These are phyloP conservation scores for Hololepta plana DNA, from an alignment of 2,888 invertebrate species.

Conservation along the genomic window DNA sequence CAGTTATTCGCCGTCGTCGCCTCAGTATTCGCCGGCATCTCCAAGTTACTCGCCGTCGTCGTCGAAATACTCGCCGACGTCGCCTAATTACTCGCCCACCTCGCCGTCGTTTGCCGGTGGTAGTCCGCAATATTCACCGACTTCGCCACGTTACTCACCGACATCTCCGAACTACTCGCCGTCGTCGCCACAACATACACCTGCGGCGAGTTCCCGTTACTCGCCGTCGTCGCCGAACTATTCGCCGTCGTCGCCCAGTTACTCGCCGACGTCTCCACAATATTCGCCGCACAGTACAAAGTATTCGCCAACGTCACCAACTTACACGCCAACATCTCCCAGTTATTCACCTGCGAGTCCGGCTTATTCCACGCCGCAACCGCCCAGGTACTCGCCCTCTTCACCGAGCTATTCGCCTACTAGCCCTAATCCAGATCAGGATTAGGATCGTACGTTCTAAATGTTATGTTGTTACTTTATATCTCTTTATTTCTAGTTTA, in stretches of 20 bases:
- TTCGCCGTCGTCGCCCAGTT: slow-evolving; percentile 56
- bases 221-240: slow-evolving; percentile 49
- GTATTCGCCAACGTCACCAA: slow-evolving; percentile 66
- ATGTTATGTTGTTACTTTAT: background rate
- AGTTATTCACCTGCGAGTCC: slow-evolving; percentile 64
- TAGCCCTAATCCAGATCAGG: slow-evolving; percentile 36
- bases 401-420: slow-evolving; percentile 56
- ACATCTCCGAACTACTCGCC: slow-evolving; percentile 67
- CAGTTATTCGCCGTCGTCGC: slow-evolving; percentile 35
- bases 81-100: slow-evolving; percentile 68
- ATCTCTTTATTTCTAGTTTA: background rate
- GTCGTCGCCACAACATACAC: slow-evolving; percentile 52
- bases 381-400: slow-evolving; percentile 60
- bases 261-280: slow-evolving; percentile 59
- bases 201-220: slow-evolving; percentile 55
- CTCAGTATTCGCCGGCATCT: slow-evolving; percentile 38
- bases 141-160: slow-evolving; percentile 73
- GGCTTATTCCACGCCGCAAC: slow-evolving; percentile 59
- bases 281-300: slow-evolving; percentile 66
- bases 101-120: slow-evolving; percentile 62
- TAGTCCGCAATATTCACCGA: slow-evolving; percentile 72
- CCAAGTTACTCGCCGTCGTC: slow-evolving; percentile 45
- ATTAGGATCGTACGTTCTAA: slow-evolving; percentile 10
- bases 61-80: slow-evolving; percentile 63
- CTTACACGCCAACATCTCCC: slow-evolving; percentile 63